Base-by-base conservation (phyloP, 2,797 vertebrate genomes). In the Sphaeramia orbicularis region DNA sequence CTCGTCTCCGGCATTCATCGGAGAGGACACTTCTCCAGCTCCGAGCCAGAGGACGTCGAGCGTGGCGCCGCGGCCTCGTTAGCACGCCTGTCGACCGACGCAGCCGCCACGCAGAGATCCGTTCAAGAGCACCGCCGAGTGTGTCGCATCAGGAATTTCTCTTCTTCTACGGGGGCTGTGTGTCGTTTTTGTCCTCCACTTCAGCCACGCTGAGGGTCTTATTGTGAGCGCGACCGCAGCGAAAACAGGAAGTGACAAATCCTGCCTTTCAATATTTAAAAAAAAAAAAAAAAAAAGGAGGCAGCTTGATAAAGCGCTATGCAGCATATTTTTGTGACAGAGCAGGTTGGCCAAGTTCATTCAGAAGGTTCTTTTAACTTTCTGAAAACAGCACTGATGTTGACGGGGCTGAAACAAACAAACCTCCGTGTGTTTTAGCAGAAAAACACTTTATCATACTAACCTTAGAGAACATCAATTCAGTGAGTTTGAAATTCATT, bases 161-260 rank as follows among this genome's bases (percentile, higher is more conserved):
- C 50, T 47, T 64, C 50, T 47, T 64, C 50, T 58, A 3, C 38
- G 2, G 13, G 37, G n/a, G n/a, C n/a, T 30, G 14, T 9, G 59
- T 61, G 47, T 66, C 50, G 71, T 51, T 51, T 58, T 45, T 55
- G 69, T 71, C 47, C 63, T 53, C 32, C 8, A 6, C 36, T 58
- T 44, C 11, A 66, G 41, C 16, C 15, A 4, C 4, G 10, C 48
- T 61, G 19, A 45, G 24, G 51, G 38, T 18, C 48, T 65, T 36
- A 53, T 56, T 59, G 55, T 62, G 32, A 5, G n/a, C 7, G 12
- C 12, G 51, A 63, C 32, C 36, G 1, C 1, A 41, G 62, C 7
- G 4, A 66, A 72, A 81, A 69, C 71, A 81, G 71, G 63, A 79
- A 76, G 51, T 61, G 78, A 73, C 63, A 78, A 74, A 71, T 71